Base-by-base conservation (phyloP, 2,797 vertebrate genomes). In the Hylomyscus alleni region DNA sequence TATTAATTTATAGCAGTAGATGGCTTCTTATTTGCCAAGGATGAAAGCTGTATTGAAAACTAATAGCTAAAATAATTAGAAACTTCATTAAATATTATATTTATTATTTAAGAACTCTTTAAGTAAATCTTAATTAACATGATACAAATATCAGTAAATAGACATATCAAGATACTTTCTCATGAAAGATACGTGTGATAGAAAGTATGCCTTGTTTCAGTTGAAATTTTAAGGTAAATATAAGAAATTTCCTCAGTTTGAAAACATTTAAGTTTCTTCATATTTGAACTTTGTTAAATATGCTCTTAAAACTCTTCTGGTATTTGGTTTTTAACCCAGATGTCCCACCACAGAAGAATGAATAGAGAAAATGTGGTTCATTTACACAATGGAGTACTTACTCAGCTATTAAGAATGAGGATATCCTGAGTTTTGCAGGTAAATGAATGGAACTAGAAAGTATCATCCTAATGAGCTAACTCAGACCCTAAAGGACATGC, bases 11-110 rank as follows among this genome's bases (percentile, higher is more conserved):
- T 31, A 8, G 24, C 3, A 62, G 10, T 65, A 29, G 29, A 1
- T 17, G 6, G 40, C 14, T 54, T 67, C 26, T 69, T 0, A 14
- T 7, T 1, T 15, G 1, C 34, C 4, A 22, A 17, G 7, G 13
- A 20, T 13, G 12, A 82, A 14, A 10, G 29, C 31, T 78, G 1
- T 24, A 52, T 75, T 62, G 40, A 92, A 26, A 89, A 62, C 56
- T 60, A 85, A 31, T 17, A 84, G 0, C 19, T 72, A 54, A 65
- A 65, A 65, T 7, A 17, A 10, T 47, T 34, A 22, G 19, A 50
- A 67, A n/a, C 6, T 2, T 50, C 0, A 1, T 44, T 40, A 62
- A 44, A 2, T 65, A 9, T 20, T 65, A 84, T 47, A 31, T 85
- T 67, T 14, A 80, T 69, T 87, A 56, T 37, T 52, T 50, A 80